phyloP scores from a whole-genome alignment of 2,797 vertebrate genomes.

The Peromyscus melanophrys region DNA sequence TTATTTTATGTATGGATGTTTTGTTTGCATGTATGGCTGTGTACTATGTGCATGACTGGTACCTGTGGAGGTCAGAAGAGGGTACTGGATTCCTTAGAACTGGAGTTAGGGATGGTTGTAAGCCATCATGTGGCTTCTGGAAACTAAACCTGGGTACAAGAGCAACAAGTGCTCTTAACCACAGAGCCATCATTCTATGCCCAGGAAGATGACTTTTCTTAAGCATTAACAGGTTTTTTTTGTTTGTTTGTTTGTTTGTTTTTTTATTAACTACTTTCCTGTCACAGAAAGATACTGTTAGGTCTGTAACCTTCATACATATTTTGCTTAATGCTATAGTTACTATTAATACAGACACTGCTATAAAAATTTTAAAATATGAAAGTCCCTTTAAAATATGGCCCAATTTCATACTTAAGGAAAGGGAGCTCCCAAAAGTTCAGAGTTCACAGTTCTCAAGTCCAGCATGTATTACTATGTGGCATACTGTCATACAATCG shows the following conservation, averaged over 20 bases:
- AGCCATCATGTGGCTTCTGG: not conserved
- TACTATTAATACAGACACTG: conserved; percentile 35
- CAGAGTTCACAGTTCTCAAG: not conserved
- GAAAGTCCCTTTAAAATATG: conserved; percentile 37
- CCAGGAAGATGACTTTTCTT: not conserved
- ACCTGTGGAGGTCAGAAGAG: not conserved
- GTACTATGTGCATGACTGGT: not conserved
- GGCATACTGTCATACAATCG: not conserved
- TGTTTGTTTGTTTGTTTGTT: too few species aligned
- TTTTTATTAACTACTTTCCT: conserved; percentile 46
- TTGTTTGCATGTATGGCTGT: not conserved
- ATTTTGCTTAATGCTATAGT: conserved; percentile 43
- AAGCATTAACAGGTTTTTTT: not conserved
- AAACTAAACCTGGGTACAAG: not conserved
- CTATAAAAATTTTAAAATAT: conserved; percentile 13
- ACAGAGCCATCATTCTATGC: not conserved
- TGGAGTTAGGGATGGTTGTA: not conserved
- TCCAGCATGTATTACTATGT: not conserved
- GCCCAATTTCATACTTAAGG: conserved; percentile 15
- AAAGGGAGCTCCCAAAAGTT: conserved; percentile 31
- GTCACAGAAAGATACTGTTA: conserved; percentile 6
- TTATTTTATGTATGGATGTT: not conserved
- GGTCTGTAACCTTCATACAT: not conserved
- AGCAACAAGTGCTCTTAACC: not conserved
- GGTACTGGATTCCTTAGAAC: not conserved